Evolutionary conservation across 2,888 invertebrate genomes (phyloP), one percentile per base, ranked within the genome.

Genomic region (Pharmacophagus antenor): DNA sequence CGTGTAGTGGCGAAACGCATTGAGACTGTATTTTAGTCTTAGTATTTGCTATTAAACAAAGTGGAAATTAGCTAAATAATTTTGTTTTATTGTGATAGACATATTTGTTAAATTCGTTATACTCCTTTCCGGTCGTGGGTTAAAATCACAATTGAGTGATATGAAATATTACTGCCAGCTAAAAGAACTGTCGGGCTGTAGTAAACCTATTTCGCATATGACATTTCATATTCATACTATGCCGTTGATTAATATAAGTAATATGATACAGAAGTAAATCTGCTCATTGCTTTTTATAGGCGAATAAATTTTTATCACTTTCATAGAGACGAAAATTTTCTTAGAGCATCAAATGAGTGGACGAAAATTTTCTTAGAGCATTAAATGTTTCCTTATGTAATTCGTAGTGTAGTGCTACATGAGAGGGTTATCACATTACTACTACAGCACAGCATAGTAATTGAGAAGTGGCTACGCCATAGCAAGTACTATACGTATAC

Each of bases 221-320:
- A 49, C 57, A 57, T 57, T 57, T 51, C 44, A 57, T 51, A 57
- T 57, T 57, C 57, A 57, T 42, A 31, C 27, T 5, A 56, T 51
- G 20, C 25, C 23, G 21, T 51, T 57, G 57, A 57, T 57, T 57
- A 57, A 57, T 57, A 57, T 27, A 42, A 44, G 42, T 51, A 27
- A 57, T 57, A 51, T 50, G 20, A 27, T 49, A 57, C 50, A 49
- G 50, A 51, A 57, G 50, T 51, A 51, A 57, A 57, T 57, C 57
- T 57, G 44, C 27, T 50, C 57, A 51, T 57, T 51, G 25, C 50
- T 57, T 57, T 57, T 57, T 57, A 51, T 57, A 18, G 44, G 6
- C 44, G 17, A 44, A 57, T 57, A 57, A 57, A 57, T 44, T 57
- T 49, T 57, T 54, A 54, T 54, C 22, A n/a, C 46, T 46, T 54